phyloP scores from a whole-genome alignment of 2,113 vertebrate species.

The Euleptes europaea region DNA sequence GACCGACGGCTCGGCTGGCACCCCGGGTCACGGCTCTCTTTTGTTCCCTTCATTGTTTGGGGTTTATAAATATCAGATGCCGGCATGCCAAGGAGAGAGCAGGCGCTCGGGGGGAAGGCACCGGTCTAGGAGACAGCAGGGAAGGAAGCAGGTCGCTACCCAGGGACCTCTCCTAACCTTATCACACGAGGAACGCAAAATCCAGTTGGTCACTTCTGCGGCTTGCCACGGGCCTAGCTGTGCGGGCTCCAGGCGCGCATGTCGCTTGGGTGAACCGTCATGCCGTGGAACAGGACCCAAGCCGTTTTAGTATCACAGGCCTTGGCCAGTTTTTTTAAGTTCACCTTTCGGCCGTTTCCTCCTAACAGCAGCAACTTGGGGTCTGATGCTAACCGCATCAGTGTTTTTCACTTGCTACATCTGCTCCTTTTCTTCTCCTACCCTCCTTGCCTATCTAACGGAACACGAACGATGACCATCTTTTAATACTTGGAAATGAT shows the following conservation, averaged over 20 bases:
- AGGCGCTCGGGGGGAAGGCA: neutral
- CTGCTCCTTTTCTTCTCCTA: neutral
- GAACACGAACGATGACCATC: too few species aligned
- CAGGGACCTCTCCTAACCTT: neutral
- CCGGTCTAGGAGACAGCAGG: neutral
- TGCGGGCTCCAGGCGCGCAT: too few species aligned
- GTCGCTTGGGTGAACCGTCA: neutral
- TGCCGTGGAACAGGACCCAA: neutral
- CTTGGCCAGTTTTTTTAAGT: too few species aligned
- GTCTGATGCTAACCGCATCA: too few species aligned
- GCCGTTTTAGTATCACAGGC: neutral
- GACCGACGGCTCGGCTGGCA: neutral
- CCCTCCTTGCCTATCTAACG: too few species aligned
- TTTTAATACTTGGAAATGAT: too few species aligned
- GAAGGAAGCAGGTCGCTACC: neutral
- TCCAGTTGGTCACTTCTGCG: slow-evolving; percentile 1
- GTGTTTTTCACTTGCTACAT: neutral
- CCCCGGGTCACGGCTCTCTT: neutral
- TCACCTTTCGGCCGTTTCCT: neutral
- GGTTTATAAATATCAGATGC: slow-evolving; percentile 14
- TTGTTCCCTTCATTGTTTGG: neutral
- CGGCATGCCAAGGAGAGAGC: neutral
- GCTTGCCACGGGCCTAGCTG: neutral
- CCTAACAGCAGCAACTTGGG: neutral
- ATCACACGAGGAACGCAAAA: neutral